phyloP scores from a whole-genome alignment of 2,113 vertebrate species.

The Clupea harengus region DNA sequence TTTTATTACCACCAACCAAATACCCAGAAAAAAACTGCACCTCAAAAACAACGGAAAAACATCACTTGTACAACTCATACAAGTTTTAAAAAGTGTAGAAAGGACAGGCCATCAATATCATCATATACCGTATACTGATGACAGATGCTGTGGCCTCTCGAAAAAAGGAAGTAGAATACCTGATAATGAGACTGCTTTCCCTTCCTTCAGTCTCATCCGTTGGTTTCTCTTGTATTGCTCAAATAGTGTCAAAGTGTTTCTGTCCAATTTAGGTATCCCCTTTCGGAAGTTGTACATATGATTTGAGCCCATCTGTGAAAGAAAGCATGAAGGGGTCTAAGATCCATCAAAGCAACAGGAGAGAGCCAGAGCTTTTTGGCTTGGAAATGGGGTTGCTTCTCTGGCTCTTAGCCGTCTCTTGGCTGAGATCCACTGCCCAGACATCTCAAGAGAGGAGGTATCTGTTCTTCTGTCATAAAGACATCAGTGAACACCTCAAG shows the following conservation, averaged over 20 bases:
- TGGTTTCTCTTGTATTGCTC: conserved; percentile 64
- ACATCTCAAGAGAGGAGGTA: not conserved
- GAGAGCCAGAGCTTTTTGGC: not conserved
- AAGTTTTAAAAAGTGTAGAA: conserved; percentile 52
- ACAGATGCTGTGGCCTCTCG: conserved; percentile 42
- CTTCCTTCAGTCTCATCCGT: conserved; percentile 53
- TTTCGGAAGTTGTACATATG: not conserved
- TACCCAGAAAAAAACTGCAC: conserved; percentile 50
- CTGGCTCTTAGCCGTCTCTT: not conserved
- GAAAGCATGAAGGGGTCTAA: not conserved
- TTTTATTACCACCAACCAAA: conserved; percentile 48
- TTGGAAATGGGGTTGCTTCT: not conserved
- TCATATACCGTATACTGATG: conserved; percentile 6
- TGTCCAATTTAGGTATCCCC: conserved; percentile 7
- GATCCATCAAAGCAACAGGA: not conserved
- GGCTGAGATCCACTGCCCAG: not conserved
- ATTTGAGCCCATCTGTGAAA: not conserved
- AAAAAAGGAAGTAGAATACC: conserved; percentile 62
- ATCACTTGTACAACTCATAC: conserved; percentile 40
- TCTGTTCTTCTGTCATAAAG: not conserved
- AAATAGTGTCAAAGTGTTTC: conserved; percentile 37
- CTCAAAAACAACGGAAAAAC: conserved; percentile 46
- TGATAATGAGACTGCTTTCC: conserved; percentile 67
- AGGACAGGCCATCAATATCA: conserved; percentile 40
- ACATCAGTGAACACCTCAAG: no score